Percentiles rank a stretch among this genome's conserved stretches.
phyloP scores from a whole-genome alignment of 2,888 invertebrate genomes.

The Pollenia griseotomentosa region DNA sequence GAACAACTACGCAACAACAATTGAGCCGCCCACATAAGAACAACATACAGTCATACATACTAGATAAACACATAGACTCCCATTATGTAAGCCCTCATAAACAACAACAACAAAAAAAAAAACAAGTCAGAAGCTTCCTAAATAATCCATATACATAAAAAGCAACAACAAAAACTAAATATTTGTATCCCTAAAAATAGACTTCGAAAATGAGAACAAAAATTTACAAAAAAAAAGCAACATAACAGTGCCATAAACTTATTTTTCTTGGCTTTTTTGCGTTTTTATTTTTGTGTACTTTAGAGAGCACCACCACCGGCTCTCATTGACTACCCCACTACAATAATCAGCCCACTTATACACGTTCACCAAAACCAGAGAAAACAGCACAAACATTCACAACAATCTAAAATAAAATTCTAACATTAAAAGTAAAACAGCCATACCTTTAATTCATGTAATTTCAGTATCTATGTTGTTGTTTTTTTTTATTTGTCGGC shows the following conservation, averaged over 20 bases:
- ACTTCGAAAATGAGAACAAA: constrained; percentile 60
- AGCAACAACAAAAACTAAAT: constrained; percentile 3
- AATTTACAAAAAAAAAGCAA: constrained; percentile 23
- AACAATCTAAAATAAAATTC: constrained; percentile 29
- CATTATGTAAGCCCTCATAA: constrained; percentile 69
- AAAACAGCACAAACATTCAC: neutral
- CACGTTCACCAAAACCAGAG: constrained; percentile 44
- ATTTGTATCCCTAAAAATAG: constrained; percentile 70
- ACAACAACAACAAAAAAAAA: constrained; percentile 5
- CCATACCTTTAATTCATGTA: neutral
- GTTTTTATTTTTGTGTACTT: constrained; percentile 40
- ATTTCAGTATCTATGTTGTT: too few relatives aligned
- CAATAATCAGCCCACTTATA: constrained; percentile 54
- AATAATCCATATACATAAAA: constrained; percentile 21
- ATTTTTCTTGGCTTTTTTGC: neutral
- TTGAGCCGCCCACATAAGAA: constrained; percentile 46
- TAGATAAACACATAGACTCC: neutral
- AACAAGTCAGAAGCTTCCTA: constrained; percentile 41
- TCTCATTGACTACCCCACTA: constrained; percentile 51
- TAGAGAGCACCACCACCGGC: constrained; percentile 59
- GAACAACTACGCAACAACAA: constrained; percentile 35
- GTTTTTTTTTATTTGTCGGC: neutral
- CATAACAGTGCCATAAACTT: constrained; percentile 15
- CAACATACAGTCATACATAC: constrained; percentile 1
- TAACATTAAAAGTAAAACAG: constrained; percentile 29